These are phyloP conservation scores for Phoebastria nigripes DNA, from an alignment of 2,797 vertebrate species.

Conservation along the genomic window DNA sequence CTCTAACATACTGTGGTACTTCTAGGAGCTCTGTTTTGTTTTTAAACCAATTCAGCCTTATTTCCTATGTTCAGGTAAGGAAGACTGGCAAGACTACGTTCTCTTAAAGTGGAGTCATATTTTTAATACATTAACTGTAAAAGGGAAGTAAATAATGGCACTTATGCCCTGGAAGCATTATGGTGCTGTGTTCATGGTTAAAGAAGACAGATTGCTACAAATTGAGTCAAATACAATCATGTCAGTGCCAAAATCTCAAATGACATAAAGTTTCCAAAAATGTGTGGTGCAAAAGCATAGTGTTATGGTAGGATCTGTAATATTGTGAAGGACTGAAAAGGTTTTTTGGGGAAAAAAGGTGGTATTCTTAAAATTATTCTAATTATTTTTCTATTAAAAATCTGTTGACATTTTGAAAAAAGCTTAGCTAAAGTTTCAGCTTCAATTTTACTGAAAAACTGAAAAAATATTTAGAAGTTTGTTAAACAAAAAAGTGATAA, in stretches of 20 bases:
- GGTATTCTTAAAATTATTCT: not conserved
- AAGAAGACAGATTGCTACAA: not conserved
- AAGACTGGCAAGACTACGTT: not conserved
- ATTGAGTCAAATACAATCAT: not conserved
- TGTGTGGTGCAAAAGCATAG: not conserved
- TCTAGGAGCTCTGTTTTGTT: not conserved
- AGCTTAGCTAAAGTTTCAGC: not conserved
- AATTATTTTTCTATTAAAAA: not conserved
- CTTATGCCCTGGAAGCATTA: fast-evolving
- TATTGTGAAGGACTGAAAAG: not conserved
- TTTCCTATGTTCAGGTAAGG: not conserved
- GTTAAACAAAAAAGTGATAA: not conserved
- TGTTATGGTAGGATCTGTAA: not conserved
- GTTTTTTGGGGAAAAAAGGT: fast-evolving
- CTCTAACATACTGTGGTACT: not conserved
- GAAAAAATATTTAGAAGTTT: not conserved
- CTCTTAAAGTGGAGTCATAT: not conserved
- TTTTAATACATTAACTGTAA: not conserved
- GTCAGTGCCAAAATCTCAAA: not conserved
- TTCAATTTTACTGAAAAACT: not conserved
- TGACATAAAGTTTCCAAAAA: not conserved
- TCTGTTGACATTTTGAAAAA: not conserved
- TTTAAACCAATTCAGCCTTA: not conserved
- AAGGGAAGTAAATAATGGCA: not conserved
- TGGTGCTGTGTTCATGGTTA: not conserved